These are phyloP conservation scores for Labeo rohita DNA, from an alignment of 2,113 vertebrate species.

Conservation along the genomic window DNA sequence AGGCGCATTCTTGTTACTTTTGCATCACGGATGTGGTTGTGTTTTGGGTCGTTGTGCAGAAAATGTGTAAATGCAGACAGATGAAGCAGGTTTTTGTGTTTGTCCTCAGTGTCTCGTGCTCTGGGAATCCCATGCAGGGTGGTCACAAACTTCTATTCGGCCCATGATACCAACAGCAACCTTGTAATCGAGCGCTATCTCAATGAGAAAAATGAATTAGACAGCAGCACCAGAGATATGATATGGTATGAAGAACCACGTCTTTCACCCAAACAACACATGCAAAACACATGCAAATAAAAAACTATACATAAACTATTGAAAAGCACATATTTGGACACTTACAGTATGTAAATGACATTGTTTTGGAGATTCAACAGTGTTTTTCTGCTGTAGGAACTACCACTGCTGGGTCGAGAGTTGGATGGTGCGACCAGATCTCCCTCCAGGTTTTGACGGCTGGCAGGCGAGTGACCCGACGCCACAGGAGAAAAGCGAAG, in stretches of 20 bases:
- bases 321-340: neutral
- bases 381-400: constrained; percentile 79
- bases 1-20: neutral
- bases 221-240: constrained; percentile 73
- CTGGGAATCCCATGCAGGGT: constrained; percentile 86
- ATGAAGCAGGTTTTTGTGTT: neutral
- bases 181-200: constrained; percentile 83
- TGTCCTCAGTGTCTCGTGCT: constrained; percentile 81
- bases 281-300: neutral
- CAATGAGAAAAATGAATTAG: constrained; percentile 73
- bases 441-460: constrained; percentile 79
- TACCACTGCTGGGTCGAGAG: constrained; percentile 96
- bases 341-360: neutral
- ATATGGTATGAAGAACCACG: constrained; percentile 81
- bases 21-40: neutral
- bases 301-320: neutral
- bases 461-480: constrained; percentile 96
- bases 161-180: constrained; percentile 86
- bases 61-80: neutral
- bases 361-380: neutral
- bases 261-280: neutral
- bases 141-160: constrained; percentile 88
- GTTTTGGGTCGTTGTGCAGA: neutral
- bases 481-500: constrained; percentile 94
- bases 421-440: constrained; percentile 91